These are phyloP conservation scores for Manacus vitellinus DNA, from an alignment of 2,113 vertebrate genomes.

Conservation along the genomic window DNA sequence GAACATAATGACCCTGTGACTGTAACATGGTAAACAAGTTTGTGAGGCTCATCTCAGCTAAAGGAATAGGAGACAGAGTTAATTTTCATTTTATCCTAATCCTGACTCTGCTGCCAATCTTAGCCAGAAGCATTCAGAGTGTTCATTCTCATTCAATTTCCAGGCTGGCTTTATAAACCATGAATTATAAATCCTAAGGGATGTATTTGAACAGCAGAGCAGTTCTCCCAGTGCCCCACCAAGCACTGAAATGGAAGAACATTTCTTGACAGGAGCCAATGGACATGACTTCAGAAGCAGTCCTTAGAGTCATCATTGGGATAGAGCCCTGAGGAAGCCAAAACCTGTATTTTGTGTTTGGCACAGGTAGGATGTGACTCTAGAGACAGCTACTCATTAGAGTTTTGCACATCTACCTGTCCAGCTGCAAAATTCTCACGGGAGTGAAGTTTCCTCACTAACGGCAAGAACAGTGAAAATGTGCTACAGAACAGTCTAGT, in stretches of 20 bases:
- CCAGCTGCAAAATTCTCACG: neutral
- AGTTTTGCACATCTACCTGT: neutral
- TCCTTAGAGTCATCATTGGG: neutral
- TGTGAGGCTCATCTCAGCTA: neutral
- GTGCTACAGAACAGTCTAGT: neutral
- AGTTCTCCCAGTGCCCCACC: neutral
- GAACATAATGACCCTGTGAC: neutral
- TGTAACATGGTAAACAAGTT: neutral
- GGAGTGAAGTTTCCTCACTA: neutral
- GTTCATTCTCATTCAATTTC: neutral
- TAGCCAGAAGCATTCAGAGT: neutral
- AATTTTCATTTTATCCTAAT: neutral
- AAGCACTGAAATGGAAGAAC: neutral
- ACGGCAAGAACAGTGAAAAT: neutral
- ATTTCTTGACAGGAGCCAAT: neutral
- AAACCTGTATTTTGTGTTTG: neutral
- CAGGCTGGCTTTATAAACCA: neutral
- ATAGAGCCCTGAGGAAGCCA: neutral
- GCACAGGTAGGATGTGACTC: neutral
- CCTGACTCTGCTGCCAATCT: neutral
- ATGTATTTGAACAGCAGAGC: neutral
- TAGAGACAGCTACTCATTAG: neutral
- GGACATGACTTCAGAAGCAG: neutral
- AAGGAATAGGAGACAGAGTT: neutral
- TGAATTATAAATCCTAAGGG: slow-evolving; percentile 12